Evolutionary conservation across 2,797 vertebrate species (phyloP), one percentile per base, ranked within the genome.

Genomic region (Uromys caudimaculatus): DNA sequence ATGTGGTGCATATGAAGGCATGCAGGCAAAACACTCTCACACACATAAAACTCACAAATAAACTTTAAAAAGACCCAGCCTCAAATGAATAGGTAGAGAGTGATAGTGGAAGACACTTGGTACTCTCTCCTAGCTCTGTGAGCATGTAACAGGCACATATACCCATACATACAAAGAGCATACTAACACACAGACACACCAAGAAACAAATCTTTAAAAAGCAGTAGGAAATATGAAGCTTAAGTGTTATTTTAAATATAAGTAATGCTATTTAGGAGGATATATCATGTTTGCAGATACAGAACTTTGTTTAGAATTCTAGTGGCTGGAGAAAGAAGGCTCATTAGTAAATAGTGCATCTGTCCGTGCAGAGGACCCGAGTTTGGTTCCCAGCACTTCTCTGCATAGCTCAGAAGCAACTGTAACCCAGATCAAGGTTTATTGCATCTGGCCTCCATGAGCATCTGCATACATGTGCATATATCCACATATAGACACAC

Each of bases 221-320:
- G 16, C 10, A 56, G 2, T 35, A 93, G 95, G 94, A 94, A 52
- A 94, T 83, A 92, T 73, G 44, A 87, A 93, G 92, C 14, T 24
- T 87, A 89, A 81, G 50, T 4, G 79, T 94, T 93, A 92, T 78
- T 95, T 95, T 85, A 81, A 79, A 83, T 75, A 82, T 76, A 90
- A 92, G 90, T 32, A 92, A 44, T 92, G 50, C 54, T 96, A 54
- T 54, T 95, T 84, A 95, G 90, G 41, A 93, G 76, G 14, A 84
- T 81, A 6, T 85, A 47, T 87, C 56, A 95, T 62, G 89, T 93
- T 82, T 93, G 19, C 17, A 83, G 71, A 95, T 47, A 81, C 0
- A 93, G 38, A 96, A 82, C 12, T 84, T 85, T 86, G 76, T 91
- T 97, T 88, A 96, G 84, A 95, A 96, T 96, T 95, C 23, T 56